Evolutionary conservation across 2,113 vertebrate genomes (phyloP).

Genomic region (Litocranius walleri): DNA sequence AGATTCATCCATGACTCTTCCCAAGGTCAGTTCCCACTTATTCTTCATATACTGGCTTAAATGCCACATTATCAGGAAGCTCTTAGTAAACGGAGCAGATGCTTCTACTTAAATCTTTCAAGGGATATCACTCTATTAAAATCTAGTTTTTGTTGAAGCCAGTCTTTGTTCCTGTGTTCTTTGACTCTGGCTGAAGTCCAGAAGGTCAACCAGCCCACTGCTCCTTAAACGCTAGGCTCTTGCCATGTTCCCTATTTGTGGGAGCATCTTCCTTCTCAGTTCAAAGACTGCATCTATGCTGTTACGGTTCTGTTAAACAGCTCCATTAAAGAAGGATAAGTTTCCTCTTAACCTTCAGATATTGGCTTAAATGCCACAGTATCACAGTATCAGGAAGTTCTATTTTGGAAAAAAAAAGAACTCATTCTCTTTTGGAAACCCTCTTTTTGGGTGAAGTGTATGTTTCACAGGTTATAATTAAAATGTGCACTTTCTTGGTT

Average conservation of each 20-base stretch:
- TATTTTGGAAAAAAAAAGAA: rapidly evolving
- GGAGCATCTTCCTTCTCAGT: not conserved
- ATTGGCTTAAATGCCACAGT: not conserved
- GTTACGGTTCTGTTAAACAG: not conserved
- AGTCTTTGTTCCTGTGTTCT: not conserved
- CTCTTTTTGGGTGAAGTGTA: not conserved
- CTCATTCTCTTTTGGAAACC: not conserved
- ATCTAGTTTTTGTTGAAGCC: not conserved
- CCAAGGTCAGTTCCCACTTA: not conserved
- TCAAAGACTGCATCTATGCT: not conserved
- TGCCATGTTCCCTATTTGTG: rapidly evolving
- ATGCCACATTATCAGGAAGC: not conserved
- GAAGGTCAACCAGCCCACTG: too few relatives aligned
- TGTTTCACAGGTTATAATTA: not conserved
- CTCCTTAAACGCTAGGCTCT: rapidly evolving
- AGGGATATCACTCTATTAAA: not conserved
- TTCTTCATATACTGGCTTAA: not conserved
- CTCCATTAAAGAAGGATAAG: not conserved
- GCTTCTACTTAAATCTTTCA: not conserved
- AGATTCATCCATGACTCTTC: not conserved
- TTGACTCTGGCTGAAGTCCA: not conserved
- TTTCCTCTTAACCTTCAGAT: not conserved
- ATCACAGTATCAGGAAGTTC: not conserved
- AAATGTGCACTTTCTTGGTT: not conserved
- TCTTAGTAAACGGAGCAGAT: not conserved